Base-by-base conservation (phyloP, 2,113 vertebrate species). In the Chaetorhynchus papuensis region DNA sequence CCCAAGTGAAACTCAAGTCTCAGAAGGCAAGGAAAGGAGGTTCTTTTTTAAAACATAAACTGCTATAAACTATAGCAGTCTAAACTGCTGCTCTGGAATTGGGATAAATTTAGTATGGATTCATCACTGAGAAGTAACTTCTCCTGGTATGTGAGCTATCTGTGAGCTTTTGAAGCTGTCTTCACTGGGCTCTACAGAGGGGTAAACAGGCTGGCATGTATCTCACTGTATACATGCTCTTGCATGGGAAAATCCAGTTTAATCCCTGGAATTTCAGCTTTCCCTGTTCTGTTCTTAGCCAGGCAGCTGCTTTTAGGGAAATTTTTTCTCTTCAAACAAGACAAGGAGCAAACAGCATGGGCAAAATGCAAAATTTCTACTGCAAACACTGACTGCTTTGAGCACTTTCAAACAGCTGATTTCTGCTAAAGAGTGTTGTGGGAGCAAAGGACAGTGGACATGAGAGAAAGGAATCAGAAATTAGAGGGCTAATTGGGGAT, bases 1-100 rank as follows among this genome's bases (percentile, higher is more conserved):
- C 94, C 92, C 92, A 92, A 96, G 90, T 81, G 92, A 97, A 97
- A 88, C 45, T 86, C 37, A 20, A 64, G n/a, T 83, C n/a, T 85
- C 59, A 31, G 53, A 90, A 93, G 45, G 33, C 69, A 93, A 85
- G 68, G 23, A 93, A 91, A 89, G 44, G 42, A 76, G 77, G 18
- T 30, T 91, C 10, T 83, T 87, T 93, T 91, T 86, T 6, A 61
- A 95, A 96, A 90, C 31, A 68, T 22, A 75, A 91, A 80, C 76
- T 54, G 42, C 60, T 78, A 81, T 83, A 74, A 96, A 93, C 42
- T 78, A 81, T 78, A 91, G 65, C 61, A 50, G 45, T 87, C 41
- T 69, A 74, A 94, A 92, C 63, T 93, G 44, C 63, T 39, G 20
- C 26, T 65, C 70, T 87, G 90, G 68, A 88, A 59, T 18, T 45